Conservation (phyloP, 1,140 invertebrate species). For the Papilio helenus region DNA sequence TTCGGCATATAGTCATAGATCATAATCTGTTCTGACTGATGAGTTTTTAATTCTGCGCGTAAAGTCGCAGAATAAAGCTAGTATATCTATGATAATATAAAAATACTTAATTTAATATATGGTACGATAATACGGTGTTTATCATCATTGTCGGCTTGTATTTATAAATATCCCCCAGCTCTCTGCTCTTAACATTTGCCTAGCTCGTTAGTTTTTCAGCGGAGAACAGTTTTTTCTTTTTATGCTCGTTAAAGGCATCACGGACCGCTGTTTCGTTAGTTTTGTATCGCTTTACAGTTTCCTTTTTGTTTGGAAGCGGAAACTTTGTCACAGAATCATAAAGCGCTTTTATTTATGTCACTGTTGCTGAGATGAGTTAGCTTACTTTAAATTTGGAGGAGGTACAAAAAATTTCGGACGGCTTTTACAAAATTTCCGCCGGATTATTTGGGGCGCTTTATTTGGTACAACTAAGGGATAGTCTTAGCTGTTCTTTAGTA, state of each 20-base stretch:
- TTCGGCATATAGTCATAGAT: too few species aligned
- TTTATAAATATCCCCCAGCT: background rate
- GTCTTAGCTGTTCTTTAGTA: background rate
- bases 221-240: background rate
- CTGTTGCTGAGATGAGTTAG: slow-evolving; percentile 11
- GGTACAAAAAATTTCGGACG: background rate
- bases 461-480: background rate
- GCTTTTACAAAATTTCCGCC: background rate
- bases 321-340: background rate
- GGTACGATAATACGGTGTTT: background rate
- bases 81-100: background rate
- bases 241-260: slow-evolving; percentile 26
- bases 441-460: background rate
- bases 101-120: too few species aligned
- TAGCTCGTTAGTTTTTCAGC: slow-evolving; percentile 14
- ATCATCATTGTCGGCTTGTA: background rate
- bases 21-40: too few species aligned
- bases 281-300: slow-evolving; percentile 19
- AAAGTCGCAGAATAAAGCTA: too few species aligned
- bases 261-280: slow-evolving; percentile 23
- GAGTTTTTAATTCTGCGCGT: too few species aligned
- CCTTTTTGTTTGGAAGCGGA: too few species aligned
- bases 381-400: slow-evolving; percentile 14
- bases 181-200: slow-evolving; percentile 17
- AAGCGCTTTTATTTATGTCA: slow-evolving; percentile 17